Conservation (phyloP, 2,113 vertebrate genomes). For the Thamnaconus septentrionalis region DNA sequence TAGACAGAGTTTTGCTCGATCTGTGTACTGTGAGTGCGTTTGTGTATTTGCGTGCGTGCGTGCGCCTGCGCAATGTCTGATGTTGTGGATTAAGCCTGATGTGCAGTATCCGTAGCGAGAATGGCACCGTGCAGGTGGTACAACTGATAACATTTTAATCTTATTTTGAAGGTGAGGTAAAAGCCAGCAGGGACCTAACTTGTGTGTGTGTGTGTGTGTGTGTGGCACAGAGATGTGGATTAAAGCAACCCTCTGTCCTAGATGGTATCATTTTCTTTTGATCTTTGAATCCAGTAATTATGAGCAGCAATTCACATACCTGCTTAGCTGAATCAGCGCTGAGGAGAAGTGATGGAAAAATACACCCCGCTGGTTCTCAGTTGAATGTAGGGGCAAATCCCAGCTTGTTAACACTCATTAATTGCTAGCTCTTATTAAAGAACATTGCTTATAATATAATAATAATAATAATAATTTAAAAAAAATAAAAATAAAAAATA, state of each 20-base stretch:
- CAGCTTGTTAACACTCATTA: constrained; percentile 1
- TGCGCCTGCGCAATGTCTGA: constrained; percentile 1
- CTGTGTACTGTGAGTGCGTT: constrained; percentile 4
- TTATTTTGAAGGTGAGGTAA: constrained; percentile 54
- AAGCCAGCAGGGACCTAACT: constrained; percentile 25
- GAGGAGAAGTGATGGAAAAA: constrained; percentile 19
- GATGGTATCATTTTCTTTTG: constrained; percentile 47
- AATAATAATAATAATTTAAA: not conserved
- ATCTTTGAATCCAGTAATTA: constrained; percentile 49
- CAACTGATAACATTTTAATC: constrained; percentile 59
- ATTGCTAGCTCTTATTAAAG: not conserved
- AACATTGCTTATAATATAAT: not conserved
- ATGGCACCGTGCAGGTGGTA: constrained; percentile 47
- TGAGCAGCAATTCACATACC: constrained; percentile 31
- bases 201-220: not conserved
- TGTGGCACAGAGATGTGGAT: constrained; percentile 21
- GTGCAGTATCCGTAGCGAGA: constrained; percentile 34
- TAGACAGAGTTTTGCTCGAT: constrained; percentile 5
- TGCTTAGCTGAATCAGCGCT: constrained; percentile 32
- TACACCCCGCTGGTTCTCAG: constrained; percentile 1
- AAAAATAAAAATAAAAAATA: no score
- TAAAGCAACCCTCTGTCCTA: constrained; percentile 44
- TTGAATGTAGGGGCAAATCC: constrained; percentile 5
- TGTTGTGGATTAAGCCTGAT: constrained; percentile 34
- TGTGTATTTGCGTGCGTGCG: constrained; percentile 3